phyloP scores from a whole-genome alignment of 2,888 invertebrate genomes.

The Drosophila aldrichi region DNA sequence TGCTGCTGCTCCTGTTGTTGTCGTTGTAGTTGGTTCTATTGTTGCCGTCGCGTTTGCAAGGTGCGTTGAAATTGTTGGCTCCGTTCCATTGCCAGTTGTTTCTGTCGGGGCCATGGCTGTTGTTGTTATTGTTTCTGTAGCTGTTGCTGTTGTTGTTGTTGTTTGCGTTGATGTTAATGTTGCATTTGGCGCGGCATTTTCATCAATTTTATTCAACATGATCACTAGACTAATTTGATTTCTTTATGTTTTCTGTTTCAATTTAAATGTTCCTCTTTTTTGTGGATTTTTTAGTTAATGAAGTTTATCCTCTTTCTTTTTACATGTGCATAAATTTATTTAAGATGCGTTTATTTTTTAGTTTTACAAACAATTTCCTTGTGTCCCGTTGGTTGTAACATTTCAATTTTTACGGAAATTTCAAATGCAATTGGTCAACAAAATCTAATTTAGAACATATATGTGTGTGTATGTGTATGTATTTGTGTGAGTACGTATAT shows the following conservation, averaged over 20 bases:
- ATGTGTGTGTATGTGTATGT: neutral
- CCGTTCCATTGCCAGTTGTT: constrained; percentile 66
- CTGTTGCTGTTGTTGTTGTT: constrained; percentile 31
- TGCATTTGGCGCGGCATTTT: constrained; percentile 60
- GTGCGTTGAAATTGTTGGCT: constrained; percentile 74
- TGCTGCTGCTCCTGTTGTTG: constrained; percentile 20
- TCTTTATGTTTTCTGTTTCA: constrained; percentile 17
- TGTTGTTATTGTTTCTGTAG: constrained; percentile 31
- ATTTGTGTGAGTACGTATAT: constrained; percentile 8
- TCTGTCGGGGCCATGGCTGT: constrained; percentile 55
- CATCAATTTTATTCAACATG: constrained; percentile 70
- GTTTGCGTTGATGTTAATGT: constrained; percentile 41
- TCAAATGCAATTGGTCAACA: constrained; percentile 34
- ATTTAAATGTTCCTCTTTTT: constrained; percentile 15
- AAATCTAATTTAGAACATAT: constrained; percentile 39
- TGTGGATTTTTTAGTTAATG: constrained; percentile 32
- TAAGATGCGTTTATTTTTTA: constrained; percentile 11
- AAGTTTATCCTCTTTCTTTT: constrained; percentile 28
- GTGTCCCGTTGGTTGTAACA: constrained; percentile 33
- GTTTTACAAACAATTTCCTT: constrained; percentile 40
- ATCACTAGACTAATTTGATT: constrained; percentile 50
- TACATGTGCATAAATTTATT: constrained; percentile 38
- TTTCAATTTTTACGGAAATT: constrained; percentile 68
- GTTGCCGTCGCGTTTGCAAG: constrained; percentile 52
- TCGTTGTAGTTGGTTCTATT: constrained; percentile 39